A percentile compares a stretch with the other conserved stretches of the same genome.
Conservation (phyloP, 1,140 invertebrate genomes). For the Agrypnia vestita region DNA sequence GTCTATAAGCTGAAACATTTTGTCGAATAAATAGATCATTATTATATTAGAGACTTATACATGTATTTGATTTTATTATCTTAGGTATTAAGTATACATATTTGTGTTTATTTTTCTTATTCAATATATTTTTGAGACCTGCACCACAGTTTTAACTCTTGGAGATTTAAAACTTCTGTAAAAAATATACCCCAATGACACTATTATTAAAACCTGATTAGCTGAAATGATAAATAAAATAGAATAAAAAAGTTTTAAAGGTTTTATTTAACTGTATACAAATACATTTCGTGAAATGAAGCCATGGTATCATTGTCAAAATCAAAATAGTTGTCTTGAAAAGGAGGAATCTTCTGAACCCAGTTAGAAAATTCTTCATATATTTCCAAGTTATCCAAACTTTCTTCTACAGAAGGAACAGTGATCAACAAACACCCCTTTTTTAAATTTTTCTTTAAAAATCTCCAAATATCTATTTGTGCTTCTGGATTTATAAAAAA, state of each 20-base stretch:
- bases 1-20: no score
- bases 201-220: neutral
- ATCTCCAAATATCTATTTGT: constrained; percentile 77
- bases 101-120: no score
- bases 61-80: no score
- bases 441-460: constrained; percentile 74
- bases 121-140: no score
- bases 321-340: constrained; percentile 69
- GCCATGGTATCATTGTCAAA: constrained; percentile 66
- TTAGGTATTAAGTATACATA: no score
- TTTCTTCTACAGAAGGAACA: constrained; percentile 74
- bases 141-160: no score
- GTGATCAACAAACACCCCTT: constrained; percentile 75
- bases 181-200: no score
- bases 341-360: constrained; percentile 69
- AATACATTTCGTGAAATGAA: constrained; percentile 65
- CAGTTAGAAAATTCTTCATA: constrained; percentile 72
- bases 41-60: no score
- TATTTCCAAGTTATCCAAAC: constrained; percentile 71
- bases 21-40: no score
- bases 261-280: constrained; percentile 69
- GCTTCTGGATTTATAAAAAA: constrained; percentile 75
- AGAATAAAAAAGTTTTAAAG: neutral
- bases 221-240: constrained; percentile 7
- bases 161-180: no score